phyloP scores from a whole-genome alignment of 2,888 invertebrate species.

The Drosophila melanosoma region DNA sequence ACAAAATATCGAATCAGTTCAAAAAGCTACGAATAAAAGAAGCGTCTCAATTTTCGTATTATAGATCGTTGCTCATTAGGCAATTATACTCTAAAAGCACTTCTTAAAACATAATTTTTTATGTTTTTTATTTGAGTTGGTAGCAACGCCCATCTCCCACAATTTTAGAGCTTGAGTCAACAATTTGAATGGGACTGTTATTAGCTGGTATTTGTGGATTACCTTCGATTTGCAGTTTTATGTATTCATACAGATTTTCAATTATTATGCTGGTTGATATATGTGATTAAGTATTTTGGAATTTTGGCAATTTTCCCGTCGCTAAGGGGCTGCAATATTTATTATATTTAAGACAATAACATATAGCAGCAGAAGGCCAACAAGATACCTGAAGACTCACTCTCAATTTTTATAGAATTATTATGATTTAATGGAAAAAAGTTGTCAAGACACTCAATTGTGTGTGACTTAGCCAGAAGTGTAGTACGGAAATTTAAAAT shows the following conservation, averaged over 20 bases:
- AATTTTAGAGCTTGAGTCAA: too few relatives aligned
- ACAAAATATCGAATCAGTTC: not conserved
- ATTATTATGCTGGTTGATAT: not conserved
- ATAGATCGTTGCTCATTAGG: too few relatives aligned
- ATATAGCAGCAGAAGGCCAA: not conserved
- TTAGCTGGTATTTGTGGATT: not conserved
- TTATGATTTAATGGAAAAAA: not conserved
- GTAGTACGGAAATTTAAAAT: conserved; percentile 38
- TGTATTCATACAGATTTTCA: not conserved
- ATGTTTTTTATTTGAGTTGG: too few relatives aligned
- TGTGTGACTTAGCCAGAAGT: conserved; percentile 42
- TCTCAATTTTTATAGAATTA: not conserved
- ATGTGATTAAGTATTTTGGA: not conserved
- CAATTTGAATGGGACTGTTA: too few relatives aligned
- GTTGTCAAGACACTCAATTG: conserved; percentile 56
- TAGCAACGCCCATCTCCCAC: too few relatives aligned
- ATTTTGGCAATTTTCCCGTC: not conserved
- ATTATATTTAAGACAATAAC: not conserved
- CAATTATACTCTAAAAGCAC: too few relatives aligned
- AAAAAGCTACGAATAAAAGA: not conserved
- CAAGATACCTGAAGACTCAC: not conserved
- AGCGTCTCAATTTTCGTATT: too few relatives aligned
- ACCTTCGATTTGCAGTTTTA: not conserved
- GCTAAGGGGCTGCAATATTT: not conserved
- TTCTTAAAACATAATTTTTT: too few relatives aligned